phyloP scores from a whole-genome alignment of 2,797 vertebrate genomes.

The Streptopelia turtur region DNA sequence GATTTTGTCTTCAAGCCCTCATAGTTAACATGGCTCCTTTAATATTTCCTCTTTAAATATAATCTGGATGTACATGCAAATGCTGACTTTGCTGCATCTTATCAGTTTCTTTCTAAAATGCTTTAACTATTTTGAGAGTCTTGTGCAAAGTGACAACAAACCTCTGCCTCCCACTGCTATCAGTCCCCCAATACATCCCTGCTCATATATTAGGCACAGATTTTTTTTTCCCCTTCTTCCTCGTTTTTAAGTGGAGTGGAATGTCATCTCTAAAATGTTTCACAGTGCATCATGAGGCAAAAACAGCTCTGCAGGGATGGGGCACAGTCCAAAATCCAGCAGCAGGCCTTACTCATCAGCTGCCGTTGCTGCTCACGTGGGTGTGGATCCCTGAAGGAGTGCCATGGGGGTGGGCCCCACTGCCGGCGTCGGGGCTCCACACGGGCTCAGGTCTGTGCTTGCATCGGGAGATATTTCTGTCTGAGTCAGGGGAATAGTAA shows the following conservation, averaged over 20 bases:
- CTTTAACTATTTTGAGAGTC: background rate
- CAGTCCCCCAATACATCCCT: background rate
- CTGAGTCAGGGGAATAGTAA: conserved; percentile 64
- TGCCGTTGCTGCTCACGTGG: background rate
- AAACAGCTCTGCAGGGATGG: background rate
- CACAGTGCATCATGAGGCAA: background rate
- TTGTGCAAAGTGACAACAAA: background rate
- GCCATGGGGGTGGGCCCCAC: background rate
- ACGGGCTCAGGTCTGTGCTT: conserved; percentile 8
- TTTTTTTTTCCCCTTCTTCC: background rate
- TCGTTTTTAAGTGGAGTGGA: background rate
- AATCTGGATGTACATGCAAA: background rate
- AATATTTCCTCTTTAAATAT: conserved; percentile 2
- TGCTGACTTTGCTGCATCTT: background rate
- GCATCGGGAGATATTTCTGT: conserved; percentile 17
- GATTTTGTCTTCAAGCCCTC: background rate
- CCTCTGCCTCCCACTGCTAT: background rate
- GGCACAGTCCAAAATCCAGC: conserved; percentile 23
- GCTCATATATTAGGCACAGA: background rate
- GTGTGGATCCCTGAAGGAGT: conserved; percentile 15
- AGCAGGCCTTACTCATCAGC: conserved; percentile 7
- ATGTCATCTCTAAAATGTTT: background rate
- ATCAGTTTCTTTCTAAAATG: background rate
- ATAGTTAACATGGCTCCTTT: background rate
- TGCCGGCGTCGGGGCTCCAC: background rate